Evolutionary conservation across 2,888 invertebrate genomes (phyloP), one percentile per base, ranked within the genome.

Genomic region (Rhodophaea formosa): DNA sequence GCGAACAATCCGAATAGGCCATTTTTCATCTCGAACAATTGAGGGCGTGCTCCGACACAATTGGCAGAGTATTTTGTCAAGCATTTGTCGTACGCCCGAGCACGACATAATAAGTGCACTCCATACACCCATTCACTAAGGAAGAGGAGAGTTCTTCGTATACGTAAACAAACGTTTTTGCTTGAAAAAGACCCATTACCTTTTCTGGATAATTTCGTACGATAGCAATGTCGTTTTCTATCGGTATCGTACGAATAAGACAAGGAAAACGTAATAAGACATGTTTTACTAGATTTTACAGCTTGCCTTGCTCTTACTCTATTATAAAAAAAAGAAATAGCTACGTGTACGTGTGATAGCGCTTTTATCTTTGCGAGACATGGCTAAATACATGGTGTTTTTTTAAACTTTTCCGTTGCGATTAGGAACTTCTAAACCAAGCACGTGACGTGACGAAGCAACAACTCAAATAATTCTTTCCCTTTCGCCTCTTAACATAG

Each of bases 11-110:
- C 86, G 80, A 88, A 87, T 84, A 82, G 87, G 86, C 87, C 86
- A 91, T 91, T 91, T 90, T 88, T 91, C 90, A 90, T 90, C 80
- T 80, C 75, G 84, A 88, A 91, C 91, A 91, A 90, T 89, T 84
- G 90, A 82, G 86, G 90, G 90, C 88, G 88, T 79, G 73, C 86
- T 84, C 85, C 77, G 77, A 81, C 86, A 86, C 87, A 89, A 91
- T 88, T 88, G 88, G 88, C 84, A 83, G 86, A 84, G 88, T 88
- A 86, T 88, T 91, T 88, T 88, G 89, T 89, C 88, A 88, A 88
- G 87, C 82, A 86, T 84, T 88, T 88, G 90, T 86, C 82, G 86
- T 82, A 80, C 80, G 77, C 75, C 80, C 74, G 75, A 75, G 77
- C 76, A 74, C 79, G 73, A 79, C 79, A 77, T 80, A 75, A 81